Percentiles rank a stretch among this genome's conserved stretches.
phyloP scores from a whole-genome alignment of 1,140 invertebrate genomes.

The Rhopalosiphum maidis region DNA sequence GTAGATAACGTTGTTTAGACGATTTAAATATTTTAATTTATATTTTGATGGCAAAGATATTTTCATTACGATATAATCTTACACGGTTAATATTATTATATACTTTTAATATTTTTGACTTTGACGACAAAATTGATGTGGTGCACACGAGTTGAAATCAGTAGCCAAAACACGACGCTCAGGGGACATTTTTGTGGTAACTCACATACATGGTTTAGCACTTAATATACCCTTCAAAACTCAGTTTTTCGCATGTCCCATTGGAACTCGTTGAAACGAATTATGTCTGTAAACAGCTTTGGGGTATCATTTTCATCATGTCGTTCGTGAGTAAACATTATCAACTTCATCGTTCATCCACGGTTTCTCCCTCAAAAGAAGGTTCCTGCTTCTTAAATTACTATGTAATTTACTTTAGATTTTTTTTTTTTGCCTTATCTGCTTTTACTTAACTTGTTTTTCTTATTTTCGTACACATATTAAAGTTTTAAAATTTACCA shows the following conservation, averaged over 20 bases:
- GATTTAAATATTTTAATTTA: too few species aligned
- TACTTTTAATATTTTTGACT: not conserved
- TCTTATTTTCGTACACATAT: not conserved
- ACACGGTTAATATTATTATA: not conserved
- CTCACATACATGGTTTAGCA: constrained; percentile 35
- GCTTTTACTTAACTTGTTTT: not conserved
- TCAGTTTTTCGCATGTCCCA: not conserved
- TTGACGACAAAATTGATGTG: not conserved
- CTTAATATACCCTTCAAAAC: constrained; percentile 19
- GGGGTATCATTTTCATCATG: not conserved
- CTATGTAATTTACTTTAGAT: not conserved
- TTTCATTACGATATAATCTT: not conserved
- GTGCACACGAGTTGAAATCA: not conserved
- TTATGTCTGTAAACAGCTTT: constrained; percentile 34
- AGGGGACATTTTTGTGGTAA: not conserved
- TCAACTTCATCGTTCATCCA: not conserved
- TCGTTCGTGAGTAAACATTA: constrained; percentile 1
- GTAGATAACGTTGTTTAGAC: not conserved
- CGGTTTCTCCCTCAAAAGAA: not conserved
- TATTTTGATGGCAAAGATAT: too few species aligned
- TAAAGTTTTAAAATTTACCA: not conserved
- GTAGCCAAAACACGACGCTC: not conserved
- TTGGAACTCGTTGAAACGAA: constrained; percentile 28
- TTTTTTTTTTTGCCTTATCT: too few species aligned
- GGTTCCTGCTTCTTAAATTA: too few species aligned